Percentiles rank a stretch among this genome's conserved stretches.
Conservation (phyloP, 2,113 vertebrate genomes). For the Picathartes gymnocephalus region DNA sequence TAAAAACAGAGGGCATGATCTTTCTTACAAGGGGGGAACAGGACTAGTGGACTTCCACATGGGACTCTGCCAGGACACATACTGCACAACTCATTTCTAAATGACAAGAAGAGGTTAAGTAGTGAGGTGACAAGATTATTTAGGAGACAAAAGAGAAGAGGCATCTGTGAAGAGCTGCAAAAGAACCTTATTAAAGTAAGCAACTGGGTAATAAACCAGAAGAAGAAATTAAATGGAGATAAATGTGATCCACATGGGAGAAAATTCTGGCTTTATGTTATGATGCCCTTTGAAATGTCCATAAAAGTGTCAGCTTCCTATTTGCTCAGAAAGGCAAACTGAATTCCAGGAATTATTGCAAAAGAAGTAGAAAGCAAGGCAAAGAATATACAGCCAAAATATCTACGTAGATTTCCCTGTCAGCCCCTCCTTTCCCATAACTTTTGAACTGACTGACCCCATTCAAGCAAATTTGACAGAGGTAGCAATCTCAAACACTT, state of each 20-base stretch:
- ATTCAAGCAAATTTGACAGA: neutral
- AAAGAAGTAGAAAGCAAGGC: neutral
- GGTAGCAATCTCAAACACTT: neutral
- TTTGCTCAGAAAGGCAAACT: neutral
- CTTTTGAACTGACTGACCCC: neutral
- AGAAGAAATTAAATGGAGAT: neutral
- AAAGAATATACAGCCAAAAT: neutral
- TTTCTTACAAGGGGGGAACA: neutral
- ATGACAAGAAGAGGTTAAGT: neutral
- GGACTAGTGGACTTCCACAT: neutral
- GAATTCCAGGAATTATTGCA: neutral
- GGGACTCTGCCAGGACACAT: neutral
- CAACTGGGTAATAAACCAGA: neutral
- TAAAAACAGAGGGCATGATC: neutral
- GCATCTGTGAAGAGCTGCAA: neutral
- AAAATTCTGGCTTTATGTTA: neutral
- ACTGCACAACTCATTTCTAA: neutral
- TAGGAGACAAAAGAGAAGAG: neutral
- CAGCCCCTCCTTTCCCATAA: neutral
- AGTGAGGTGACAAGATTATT: neutral
- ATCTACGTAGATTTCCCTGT: neutral
- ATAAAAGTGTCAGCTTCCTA: neutral
- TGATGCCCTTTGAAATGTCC: neutral
- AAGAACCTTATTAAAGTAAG: neutral
- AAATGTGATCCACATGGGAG: neutral